Conservation (phyloP, 1,140 invertebrate genomes). For the Himalopsyche phryganea region DNA sequence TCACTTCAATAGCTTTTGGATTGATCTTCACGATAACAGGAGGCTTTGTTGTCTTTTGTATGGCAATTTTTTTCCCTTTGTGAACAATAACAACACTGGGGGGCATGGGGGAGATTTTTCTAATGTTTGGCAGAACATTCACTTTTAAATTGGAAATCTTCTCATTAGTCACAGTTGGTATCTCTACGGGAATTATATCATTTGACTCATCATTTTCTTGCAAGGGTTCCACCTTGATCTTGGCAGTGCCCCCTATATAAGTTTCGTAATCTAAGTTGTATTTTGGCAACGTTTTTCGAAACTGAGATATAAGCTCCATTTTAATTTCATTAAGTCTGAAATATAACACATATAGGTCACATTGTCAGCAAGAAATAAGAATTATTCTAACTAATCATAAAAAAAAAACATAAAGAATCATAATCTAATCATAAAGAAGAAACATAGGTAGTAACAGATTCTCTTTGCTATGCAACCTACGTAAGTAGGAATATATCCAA, state of each 20-base stretch:
- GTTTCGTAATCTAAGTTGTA: conserved; percentile 31
- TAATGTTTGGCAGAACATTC: conserved; percentile 9
- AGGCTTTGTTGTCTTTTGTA: conserved; percentile 30
- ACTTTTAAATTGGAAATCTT: conserved; percentile 12
- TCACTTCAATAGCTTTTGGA: neutral
- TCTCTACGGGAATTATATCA: neutral
- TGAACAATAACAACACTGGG: conserved; percentile 28
- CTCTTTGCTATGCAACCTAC: too few relatives aligned
- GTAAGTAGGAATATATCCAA: too few relatives aligned
- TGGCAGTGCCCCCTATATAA: neutral
- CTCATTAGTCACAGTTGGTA: neutral
- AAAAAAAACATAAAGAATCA: too few relatives aligned
- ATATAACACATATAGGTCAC: too few relatives aligned
- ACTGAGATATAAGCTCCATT: conserved; percentile 37
- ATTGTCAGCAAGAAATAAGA: too few relatives aligned
- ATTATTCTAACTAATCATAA: too few relatives aligned
- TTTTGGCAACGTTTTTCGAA: conserved; percentile 32
- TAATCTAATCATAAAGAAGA: too few relatives aligned
- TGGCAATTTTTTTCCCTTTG: conserved; percentile 27
- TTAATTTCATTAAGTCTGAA: conserved; percentile 49
- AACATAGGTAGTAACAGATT: too few relatives aligned
- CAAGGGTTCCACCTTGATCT: too few relatives aligned
- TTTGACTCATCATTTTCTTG: too few relatives aligned
- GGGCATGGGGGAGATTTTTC: conserved; percentile 21
- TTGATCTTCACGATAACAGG: conserved; percentile 21